These are phyloP conservation scores for Notolepis coatsorum DNA, from an alignment of 2,797 vertebrate species.

Conservation along the genomic window DNA sequence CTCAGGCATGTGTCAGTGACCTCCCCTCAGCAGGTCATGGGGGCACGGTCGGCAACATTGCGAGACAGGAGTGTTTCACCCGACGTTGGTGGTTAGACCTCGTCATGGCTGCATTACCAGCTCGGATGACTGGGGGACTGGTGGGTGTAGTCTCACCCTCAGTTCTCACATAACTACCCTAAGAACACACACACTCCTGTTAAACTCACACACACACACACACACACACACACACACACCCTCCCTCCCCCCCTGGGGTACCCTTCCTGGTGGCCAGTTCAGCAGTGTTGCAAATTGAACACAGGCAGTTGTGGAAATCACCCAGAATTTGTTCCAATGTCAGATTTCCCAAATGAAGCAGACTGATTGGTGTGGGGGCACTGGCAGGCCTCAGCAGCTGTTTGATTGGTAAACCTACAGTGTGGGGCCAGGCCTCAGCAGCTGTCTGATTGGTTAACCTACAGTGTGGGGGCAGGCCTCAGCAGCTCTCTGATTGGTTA, in stretches of 20 bases:
- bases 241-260: neutral
- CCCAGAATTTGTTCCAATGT: neutral
- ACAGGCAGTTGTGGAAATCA: neutral
- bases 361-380: too few relatives aligned
- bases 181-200: slow-evolving; percentile 12
- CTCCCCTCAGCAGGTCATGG: slow-evolving; percentile 22
- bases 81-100: slow-evolving; percentile 26
- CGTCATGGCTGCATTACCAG: slow-evolving; percentile 27
- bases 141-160: slow-evolving; percentile 7
- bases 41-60: slow-evolving; percentile 56
- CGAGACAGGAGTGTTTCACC: slow-evolving; percentile 36
- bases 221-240: too few relatives aligned
- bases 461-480: neutral
- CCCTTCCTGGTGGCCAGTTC: neutral
- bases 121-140: slow-evolving; percentile 45
- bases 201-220: neutral
- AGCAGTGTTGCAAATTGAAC: neutral
- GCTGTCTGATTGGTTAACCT: too few relatives aligned
- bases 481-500: neutral
- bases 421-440: neutral
- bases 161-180: slow-evolving; percentile 4
- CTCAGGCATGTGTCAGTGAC: neutral
- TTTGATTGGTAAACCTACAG: too few relatives aligned
- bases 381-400: too few relatives aligned
- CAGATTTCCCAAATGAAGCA: neutral